Base-by-base conservation (phyloP, 2,888 invertebrate species). In the Scaptomyza flava region DNA sequence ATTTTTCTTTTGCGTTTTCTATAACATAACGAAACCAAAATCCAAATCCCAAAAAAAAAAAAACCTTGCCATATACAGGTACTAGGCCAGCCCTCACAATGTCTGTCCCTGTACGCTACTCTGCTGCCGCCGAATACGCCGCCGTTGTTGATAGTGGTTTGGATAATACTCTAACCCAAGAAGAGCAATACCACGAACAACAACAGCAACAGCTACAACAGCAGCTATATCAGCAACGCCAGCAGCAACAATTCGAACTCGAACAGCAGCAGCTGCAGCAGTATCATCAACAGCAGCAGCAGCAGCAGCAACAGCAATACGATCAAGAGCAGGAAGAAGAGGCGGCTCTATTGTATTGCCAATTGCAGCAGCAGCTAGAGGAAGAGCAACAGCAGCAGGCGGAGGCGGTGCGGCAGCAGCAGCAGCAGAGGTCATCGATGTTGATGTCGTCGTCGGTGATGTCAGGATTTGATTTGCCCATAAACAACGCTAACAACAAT, bases 81-180 rank as follows among this genome's bases (percentile, higher is more conserved):
- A 92, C 92, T 92, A 92, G 92, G 92, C 92, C 92, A 92, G 92
- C 92, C 92, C 92, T 92, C 91, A 92, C 90, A 91, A 92, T 92
- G 92, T 92, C 92, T 92, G 92, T 91, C 91, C 92, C 92, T 92
- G 92, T 91, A 91, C 91, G 91, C 91, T 91, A 91, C 91, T 91
- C 92, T 91, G 91, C 91, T 91, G 91, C 91, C 89, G 90, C 90
- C 89, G 91, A 91, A 89, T 89, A 89, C 89, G 91, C 89, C 91
- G 91, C 89, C 91, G 90, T 89, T 88, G 90, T 89, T 88, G 91
- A 90, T 81, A 90, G 89, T 91, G 91, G 91, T 90, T 90, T 91
- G 90, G 89, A 90, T 81, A 85, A 87, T 89, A 81, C 89, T 90
- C 90, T 90, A 89, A 87, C 89, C 85, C 88, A 89, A 89, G 89